A percentile compares a stretch with the other conserved stretches of the same genome.
Evolutionary conservation across 2,888 invertebrate species (phyloP).

Genomic region (Lottia scabra): DNA sequence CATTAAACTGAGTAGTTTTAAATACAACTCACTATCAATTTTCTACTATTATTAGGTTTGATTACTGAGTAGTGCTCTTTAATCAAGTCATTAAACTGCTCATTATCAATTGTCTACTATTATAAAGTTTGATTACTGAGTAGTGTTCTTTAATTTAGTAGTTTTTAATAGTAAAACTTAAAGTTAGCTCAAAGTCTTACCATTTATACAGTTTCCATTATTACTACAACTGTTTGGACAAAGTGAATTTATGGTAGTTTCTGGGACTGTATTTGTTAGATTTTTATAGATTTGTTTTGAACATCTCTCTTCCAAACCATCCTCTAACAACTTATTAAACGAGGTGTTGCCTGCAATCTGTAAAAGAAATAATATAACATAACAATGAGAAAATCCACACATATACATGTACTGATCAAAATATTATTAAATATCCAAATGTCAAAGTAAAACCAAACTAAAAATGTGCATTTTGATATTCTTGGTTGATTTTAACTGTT

Average conservation of each 20-base stretch:
- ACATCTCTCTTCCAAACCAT: constrained; percentile 9
- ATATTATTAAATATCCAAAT: no score
- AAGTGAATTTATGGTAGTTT: constrained; percentile 22
- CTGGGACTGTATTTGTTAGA: neutral
- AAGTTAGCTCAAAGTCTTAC: constrained; percentile 23
- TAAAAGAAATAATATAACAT: neutral
- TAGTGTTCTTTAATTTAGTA: no score
- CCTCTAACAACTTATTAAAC: neutral
- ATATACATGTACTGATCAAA: neutral
- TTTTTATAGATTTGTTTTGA: neutral
- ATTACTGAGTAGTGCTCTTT: no score
- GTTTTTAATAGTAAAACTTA: no score
- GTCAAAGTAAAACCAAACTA: no score
- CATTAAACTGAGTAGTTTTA: no score
- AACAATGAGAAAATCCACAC: neutral
- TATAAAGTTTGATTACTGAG: no score
- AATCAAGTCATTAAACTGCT: neutral
- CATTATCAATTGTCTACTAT: no score
- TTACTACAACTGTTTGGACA: constrained; percentile 41
- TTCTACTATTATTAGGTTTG: no score
- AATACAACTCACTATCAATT: no score
- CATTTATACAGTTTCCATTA: constrained; percentile 37
- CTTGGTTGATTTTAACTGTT: no score
- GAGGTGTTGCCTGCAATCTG: neutral
- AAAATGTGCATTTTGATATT: no score